Evolutionary conservation across 2,888 invertebrate species (phyloP), one percentile per base, ranked within the genome.

Genomic region (Ditula angustiorana): DNA sequence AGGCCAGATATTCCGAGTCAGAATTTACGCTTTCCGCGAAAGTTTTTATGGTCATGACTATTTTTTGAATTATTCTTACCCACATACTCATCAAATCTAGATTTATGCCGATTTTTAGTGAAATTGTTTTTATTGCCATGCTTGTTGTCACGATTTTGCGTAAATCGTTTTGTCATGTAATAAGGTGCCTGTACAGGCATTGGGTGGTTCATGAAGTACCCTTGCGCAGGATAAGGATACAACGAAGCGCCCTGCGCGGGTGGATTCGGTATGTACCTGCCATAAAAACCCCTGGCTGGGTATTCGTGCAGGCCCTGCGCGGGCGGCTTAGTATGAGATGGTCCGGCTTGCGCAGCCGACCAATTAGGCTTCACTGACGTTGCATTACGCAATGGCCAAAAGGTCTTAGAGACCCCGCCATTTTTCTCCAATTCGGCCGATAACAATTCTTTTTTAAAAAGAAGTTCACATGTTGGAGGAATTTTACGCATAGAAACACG

Each of bases 341-440:
- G 33, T 21, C 52, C 52, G 21, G 52, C 52, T 52, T 52, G 52
- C 52, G 52, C 52, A 52, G 52, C 52, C 30, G 50, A 16, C 28
- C 50, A 50, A 16, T 26, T 28, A 21, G 52, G 21, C 11, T 52
- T 52, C 5, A 21, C 1, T 11, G 19, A 33, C n/a, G 47, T 26
- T 33, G 21, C 11, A 19, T 33, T 52, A 21, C 30, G 52, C 11
- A 23, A 16, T 4, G 52, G 52, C 52, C 52, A 52, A 30, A 52
- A 33, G 11, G 21, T 21, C 33, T 52, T 52, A 5, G 52, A 10
- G 11, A 52, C 33, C 11, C 49, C 49, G 5, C 49, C 26, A n/a
- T 49, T 24, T n/a, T 49, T 49, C 8, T 49, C 49, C 13, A 49
- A 13, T 13, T 24, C 26, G 5, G 49, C 3, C 1, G 49, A n/a